Percentiles rank a stretch among this genome's conserved stretches.
Evolutionary conservation across 2,888 invertebrate species (phyloP).

Genomic region (Anthophora plumipes): DNA sequence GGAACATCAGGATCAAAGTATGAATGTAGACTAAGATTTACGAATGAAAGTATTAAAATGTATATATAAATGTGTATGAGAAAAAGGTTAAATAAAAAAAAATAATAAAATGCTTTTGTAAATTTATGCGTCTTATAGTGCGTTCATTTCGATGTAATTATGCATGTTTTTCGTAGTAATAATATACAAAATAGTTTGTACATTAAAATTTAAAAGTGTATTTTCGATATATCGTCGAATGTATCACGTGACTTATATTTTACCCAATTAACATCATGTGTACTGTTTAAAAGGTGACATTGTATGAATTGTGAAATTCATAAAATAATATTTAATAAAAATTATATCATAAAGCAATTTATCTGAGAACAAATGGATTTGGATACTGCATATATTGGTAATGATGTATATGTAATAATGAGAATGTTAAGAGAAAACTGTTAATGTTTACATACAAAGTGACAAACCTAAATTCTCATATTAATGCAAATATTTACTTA

Average conservation of each 20-base stretch:
- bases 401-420: conserved; percentile 21
- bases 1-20: conserved; percentile 18
- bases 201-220: not conserved
- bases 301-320: not conserved
- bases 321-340: conserved; percentile 11
- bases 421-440: not conserved
- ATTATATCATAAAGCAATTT: not conserved
- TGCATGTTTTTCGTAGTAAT: not conserved
- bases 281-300: conserved; percentile 35
- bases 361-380: conserved; percentile 52
- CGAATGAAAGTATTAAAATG: conserved; percentile 12
- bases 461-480: conserved; percentile 1
- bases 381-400: conserved; percentile 73
- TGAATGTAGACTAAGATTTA: conserved; percentile 51
- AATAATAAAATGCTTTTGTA: conserved; percentile 20
- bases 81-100: too few species aligned
- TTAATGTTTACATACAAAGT: not conserved
- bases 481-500: conserved; percentile 31
- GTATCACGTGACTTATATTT: conserved; percentile 26
- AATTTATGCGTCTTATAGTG: not conserved
- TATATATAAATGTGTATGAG: conserved; percentile 15
- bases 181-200: not conserved
- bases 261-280: conserved; percentile 13
- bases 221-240: not conserved
- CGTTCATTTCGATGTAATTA: not conserved